phyloP scores from a whole-genome alignment of 2,888 invertebrate genomes.

The Dugesia japonica region DNA sequence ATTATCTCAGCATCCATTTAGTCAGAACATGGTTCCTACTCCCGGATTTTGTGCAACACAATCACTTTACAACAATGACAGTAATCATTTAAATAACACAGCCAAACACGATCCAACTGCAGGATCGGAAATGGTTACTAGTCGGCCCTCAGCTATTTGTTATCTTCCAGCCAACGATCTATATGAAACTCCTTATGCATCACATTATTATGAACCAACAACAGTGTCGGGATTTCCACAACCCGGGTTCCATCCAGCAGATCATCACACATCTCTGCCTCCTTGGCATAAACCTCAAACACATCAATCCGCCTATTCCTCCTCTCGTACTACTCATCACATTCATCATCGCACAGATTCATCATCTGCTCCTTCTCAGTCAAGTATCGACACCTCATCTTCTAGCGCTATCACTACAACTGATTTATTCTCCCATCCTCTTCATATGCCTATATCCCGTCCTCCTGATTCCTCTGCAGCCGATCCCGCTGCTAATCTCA shows the following conservation, averaged over 20 bases:
- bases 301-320: not conserved
- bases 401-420: constrained; percentile 3
- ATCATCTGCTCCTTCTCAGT: not conserved
- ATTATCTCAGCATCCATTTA: constrained; percentile 13
- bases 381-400: not conserved
- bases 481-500: not conserved
- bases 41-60: constrained; percentile 1
- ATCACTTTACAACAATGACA: not conserved
- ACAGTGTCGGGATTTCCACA: not conserved
- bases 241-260: not conserved
- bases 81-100: not conserved
- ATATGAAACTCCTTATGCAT: not conserved
- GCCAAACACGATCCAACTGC: constrained; percentile 9
- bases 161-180: constrained; percentile 20
- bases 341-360: constrained; percentile 9
- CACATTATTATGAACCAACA: not conserved
- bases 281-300: constrained; percentile 13
- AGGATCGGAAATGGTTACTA: not conserved
- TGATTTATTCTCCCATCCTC: not conserved
- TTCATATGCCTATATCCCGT: not conserved
- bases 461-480: not conserved
- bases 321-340: not conserved
- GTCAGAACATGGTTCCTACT: not conserved
- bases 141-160: not conserved
- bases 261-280: not conserved